phyloP scores from a whole-genome alignment of 2,797 vertebrate species.

The Vespertilio murinus region DNA sequence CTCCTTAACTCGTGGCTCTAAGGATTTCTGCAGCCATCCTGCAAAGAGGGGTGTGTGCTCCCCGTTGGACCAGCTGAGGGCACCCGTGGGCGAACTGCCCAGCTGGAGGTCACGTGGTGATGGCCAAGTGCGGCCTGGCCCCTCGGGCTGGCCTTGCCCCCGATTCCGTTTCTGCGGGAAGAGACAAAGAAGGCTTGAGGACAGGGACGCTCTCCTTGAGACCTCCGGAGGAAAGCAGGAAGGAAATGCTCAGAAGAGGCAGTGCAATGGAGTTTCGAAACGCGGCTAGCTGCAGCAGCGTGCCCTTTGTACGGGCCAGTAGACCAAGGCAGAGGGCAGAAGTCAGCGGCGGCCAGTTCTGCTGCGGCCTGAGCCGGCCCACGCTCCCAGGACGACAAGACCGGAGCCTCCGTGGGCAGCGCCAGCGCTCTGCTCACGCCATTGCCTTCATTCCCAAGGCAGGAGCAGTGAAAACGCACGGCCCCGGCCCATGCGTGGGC shows the following conservation, averaged over 20 bases:
- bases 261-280: neutral
- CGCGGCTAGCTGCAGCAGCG: neutral
- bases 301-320: neutral
- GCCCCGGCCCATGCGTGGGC: neutral
- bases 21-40: neutral
- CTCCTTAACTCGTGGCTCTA: neutral
- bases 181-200: neutral
- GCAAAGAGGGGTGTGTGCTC: neutral
- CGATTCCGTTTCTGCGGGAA: neutral
- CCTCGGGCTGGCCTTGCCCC: neutral
- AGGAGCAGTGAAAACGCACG: neutral
- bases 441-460: neutral
- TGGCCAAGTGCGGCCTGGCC: neutral
- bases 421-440: neutral
- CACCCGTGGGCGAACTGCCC: neutral
- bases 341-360: neutral
- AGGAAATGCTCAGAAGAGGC: neutral
- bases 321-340: neutral
- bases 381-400: neutral
- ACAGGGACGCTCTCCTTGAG: neutral
- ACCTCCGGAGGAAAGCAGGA: neutral
- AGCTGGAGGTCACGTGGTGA: accelerated
- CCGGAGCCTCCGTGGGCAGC: neutral
- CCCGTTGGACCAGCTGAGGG: neutral
- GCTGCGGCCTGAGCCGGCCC: neutral